These are phyloP conservation scores for Laticauda laticaudata DNA, from an alignment of 2,113 vertebrate genomes.

Conservation along the genomic window DNA sequence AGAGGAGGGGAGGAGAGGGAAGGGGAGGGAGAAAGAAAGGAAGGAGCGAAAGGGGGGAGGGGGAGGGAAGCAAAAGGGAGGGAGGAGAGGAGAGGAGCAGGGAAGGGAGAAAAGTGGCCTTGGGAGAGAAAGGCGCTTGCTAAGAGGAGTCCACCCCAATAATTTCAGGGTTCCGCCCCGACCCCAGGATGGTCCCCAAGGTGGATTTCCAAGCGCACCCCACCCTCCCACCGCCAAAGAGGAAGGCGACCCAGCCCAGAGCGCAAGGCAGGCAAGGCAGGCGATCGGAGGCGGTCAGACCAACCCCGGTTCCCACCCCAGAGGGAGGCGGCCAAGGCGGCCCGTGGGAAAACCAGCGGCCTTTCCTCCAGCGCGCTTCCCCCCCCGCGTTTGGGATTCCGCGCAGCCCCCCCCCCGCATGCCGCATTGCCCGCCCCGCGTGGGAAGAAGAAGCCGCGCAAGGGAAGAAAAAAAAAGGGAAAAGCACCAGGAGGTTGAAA, in stretches of 20 bases:
- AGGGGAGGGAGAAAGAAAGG: too few species aligned
- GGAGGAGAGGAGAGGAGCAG: too few species aligned
- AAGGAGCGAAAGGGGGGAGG: too few species aligned
- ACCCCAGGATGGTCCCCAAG: neutral
- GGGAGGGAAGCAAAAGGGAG: too few species aligned
- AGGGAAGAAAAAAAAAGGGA: neutral
- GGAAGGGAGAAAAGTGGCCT: too few species aligned
- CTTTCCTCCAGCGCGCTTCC: neutral
- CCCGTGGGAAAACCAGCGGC: too few species aligned
- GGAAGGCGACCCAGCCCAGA: neutral
- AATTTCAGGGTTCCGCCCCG: neutral
- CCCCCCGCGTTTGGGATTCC: neutral
- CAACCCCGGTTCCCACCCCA: neutral
- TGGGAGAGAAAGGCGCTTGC: neutral
- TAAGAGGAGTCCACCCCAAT: neutral
- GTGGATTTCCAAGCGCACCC: neutral
- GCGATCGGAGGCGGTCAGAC: conserved; percentile 5
- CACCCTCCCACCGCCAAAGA: neutral
- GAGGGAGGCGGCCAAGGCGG: neutral
- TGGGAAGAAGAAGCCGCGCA: neutral
- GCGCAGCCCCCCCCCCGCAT: neutral
- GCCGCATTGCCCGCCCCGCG: neutral
- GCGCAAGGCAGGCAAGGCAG: neutral
- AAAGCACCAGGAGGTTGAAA: neutral
- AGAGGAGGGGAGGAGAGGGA: too few species aligned